Base-by-base conservation (phyloP, 2,888 invertebrate genomes). In the Acronicta leporina region DNA sequence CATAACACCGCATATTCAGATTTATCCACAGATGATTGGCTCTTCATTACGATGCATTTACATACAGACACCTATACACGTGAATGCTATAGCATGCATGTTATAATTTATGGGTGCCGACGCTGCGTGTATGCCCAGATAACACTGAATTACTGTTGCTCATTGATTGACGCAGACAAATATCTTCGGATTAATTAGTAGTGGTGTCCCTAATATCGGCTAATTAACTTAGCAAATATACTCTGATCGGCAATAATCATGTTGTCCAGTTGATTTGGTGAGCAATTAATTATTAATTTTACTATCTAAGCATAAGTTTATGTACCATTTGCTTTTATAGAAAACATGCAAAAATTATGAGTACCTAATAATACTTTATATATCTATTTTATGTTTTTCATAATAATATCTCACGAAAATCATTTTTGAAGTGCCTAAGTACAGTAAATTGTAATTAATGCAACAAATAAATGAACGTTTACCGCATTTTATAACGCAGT, bases 101-200 rank as follows among this genome's bases (percentile, higher is more conserved):
- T 43, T 14, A 50, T 60, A 74, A 74, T 60, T 66, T 67, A 77
- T 62, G 56, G 51, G 57, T 47, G 47, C 25, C 25, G 55, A 25
- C 59, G 49, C 48, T 50, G 68, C 45, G 57, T 77, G 72, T 73
- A 63, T 68, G 45, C 63, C 14, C 42, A 47, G 82, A 82, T 82
- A 80, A 68, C 63, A 63, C 45, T 63, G 70, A 81, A 72, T 80
- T 80, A 81, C 73, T 65, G 68, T 65, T 43, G 62, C 49, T 68
- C 62, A 66, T 59, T 80, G 78, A 82, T 80, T 79, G 78, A 74
- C 64, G 68, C 54, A 68, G 59, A 64, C 79, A 80, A 80, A 77
- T 77, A 80, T 69, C 73, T 76, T 66, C 47, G 63, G 56, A 66
- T 68, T 80, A 75, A 77, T 80, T 76, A 77, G 69, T 60, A 54